These are phyloP conservation scores for Aporophyla lueneburgensis DNA, from an alignment of 2,888 invertebrate species.

Conservation along the genomic window DNA sequence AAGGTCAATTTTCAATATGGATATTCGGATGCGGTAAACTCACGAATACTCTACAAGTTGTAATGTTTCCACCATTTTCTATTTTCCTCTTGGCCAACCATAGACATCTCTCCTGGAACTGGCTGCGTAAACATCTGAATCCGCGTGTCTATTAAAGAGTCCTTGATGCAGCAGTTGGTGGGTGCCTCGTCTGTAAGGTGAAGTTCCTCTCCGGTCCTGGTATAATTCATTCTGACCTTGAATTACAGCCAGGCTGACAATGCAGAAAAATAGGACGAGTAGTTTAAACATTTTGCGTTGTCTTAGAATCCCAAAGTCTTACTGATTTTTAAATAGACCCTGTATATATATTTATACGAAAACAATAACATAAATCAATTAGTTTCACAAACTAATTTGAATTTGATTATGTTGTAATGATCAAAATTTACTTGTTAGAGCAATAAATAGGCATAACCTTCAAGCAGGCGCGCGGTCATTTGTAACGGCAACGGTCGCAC, in stretches of 20 bases:
- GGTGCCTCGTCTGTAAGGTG: neutral
- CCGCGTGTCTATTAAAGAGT: neutral
- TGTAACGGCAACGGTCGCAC: too few species aligned
- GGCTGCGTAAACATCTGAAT: neutral
- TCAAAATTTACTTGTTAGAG: neutral
- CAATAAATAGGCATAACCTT: neutral
- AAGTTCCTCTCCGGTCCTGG: neutral
- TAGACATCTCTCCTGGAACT: neutral
- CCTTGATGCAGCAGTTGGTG: rapidly evolving
- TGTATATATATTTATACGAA: neutral
- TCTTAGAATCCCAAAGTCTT: neutral
- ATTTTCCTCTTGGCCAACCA: neutral
- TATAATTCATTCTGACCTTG: neutral
- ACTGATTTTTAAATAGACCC: too few species aligned
- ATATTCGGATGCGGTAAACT: neutral
- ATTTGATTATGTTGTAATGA: neutral
- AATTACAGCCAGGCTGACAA: neutral
- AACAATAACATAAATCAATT: neutral
- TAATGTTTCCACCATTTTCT: neutral
- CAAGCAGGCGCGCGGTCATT: too few species aligned
- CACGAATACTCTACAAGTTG: neutral
- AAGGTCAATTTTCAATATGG: neutral
- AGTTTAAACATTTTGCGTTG: slow-evolving; percentile 4
- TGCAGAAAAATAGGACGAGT: neutral
- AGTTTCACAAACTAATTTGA: neutral